These are phyloP conservation scores for Pseudococcus viburni DNA, from an alignment of 2,888 invertebrate genomes.

Conservation along the genomic window DNA sequence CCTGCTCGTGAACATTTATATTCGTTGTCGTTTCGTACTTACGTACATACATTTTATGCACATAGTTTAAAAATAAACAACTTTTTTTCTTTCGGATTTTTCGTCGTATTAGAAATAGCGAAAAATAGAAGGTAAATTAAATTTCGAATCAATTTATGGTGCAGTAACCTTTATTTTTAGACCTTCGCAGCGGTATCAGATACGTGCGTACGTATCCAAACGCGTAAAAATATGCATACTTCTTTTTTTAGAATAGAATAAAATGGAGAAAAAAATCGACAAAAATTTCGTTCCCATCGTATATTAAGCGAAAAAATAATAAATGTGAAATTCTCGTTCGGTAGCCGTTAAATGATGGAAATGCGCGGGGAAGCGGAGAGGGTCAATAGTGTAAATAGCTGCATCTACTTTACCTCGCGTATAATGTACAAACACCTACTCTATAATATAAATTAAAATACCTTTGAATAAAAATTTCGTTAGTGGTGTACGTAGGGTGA, in stretches of 20 bases:
- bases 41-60: neutral
- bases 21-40: neutral
- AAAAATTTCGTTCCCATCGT: neutral
- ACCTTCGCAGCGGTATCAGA: neutral
- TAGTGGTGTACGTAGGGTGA: too few species aligned
- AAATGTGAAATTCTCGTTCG: neutral
- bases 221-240: neutral
- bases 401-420: neutral
- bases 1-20: neutral
- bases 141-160: neutral
- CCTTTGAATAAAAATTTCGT: conserved; percentile 15
- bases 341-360: neutral
- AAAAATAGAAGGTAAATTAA: neutral
- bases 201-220: neutral
- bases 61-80: neutral
- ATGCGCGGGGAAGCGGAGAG: neutral
- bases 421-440: neutral
- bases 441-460: conserved; percentile 18
- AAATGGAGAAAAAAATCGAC: neutral
- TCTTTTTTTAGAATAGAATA: neutral
- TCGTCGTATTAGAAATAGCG: neutral
- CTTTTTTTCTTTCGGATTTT: neutral
- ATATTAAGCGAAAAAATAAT: neutral
- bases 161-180: neutral
- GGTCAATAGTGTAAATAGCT: neutral